These are phyloP conservation scores for Papilio polyxenes DNA, from an alignment of 1,140 invertebrate genomes.

Conservation along the genomic window DNA sequence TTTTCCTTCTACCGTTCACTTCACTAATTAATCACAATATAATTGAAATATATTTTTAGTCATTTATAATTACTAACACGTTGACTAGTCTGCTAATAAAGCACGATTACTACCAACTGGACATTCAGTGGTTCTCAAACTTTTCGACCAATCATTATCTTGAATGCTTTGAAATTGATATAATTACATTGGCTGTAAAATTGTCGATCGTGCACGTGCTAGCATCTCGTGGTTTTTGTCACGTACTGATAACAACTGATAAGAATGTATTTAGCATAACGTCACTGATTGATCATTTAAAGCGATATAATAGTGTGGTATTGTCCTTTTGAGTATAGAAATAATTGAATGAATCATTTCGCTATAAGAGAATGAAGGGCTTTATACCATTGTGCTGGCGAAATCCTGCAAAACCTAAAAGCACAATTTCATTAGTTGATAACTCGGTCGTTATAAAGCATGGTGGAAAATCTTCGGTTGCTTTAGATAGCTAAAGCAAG, in stretches of 20 bases:
- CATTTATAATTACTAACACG: background rate
- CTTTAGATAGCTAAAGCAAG: too few relatives aligned
- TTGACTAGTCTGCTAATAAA: background rate
- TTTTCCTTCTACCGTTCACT: background rate
- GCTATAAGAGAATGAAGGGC: too few relatives aligned
- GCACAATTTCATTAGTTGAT: background rate
- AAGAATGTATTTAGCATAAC: constrained; percentile 45
- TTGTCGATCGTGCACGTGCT: constrained; percentile 12
- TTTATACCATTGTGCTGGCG: too few relatives aligned
- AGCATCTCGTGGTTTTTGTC: constrained; percentile 50
- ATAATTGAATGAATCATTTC: background rate
- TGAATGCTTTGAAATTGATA: background rate
- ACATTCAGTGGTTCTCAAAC: background rate
- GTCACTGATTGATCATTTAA: constrained; percentile 34
- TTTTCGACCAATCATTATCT: background rate
- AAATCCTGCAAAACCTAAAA: too few relatives aligned
- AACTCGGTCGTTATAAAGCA: too few relatives aligned
- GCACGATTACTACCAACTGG: background rate
- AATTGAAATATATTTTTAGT: background rate
- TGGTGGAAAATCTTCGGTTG: too few relatives aligned
- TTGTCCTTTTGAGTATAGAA: too few relatives aligned
- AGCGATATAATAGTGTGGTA: background rate
- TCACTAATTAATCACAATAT: background rate
- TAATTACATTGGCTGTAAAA: background rate
- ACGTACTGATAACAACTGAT: constrained; percentile 59